Conservation (phyloP, 2,888 invertebrate genomes). For the Silvanus unidentatus region DNA sequence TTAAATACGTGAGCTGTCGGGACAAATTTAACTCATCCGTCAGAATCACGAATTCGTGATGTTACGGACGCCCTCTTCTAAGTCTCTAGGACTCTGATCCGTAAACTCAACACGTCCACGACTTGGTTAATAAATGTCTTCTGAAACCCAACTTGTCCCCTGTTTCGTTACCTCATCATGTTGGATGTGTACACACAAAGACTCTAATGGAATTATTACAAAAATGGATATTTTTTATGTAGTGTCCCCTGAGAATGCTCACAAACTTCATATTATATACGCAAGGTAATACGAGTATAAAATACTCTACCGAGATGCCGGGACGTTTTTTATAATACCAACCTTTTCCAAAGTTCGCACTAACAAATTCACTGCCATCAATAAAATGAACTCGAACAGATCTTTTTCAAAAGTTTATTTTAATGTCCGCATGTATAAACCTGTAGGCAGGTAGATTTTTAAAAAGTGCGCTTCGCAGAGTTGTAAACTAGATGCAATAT, state of each 20-base stretch:
- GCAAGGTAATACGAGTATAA: too few relatives aligned
- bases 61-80: constrained; percentile 13
- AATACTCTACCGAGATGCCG: too few relatives aligned
- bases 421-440: too few relatives aligned
- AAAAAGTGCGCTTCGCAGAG: too few relatives aligned
- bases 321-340: too few relatives aligned
- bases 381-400: too few relatives aligned
- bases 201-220: constrained; percentile 16
- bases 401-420: too few relatives aligned
- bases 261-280: constrained; percentile 1
- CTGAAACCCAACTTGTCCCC: constrained; percentile 13
- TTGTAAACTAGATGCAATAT: constrained; percentile 16
- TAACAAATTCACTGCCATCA: too few relatives aligned
- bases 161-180: not conserved
- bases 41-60: constrained; percentile 33
- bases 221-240: constrained; percentile 4
- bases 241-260: not conserved
- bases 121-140: constrained; percentile 27
- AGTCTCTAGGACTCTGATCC: constrained; percentile 2
- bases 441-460: too few relatives aligned
- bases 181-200: constrained; percentile 11
- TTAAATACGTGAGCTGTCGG: constrained; percentile 40
- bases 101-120: constrained; percentile 20
- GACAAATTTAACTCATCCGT: constrained; percentile 39
- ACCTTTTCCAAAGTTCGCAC: too few relatives aligned